Base-by-base conservation (phyloP, 2,797 vertebrate species). In the Ataeniobius toweri region DNA sequence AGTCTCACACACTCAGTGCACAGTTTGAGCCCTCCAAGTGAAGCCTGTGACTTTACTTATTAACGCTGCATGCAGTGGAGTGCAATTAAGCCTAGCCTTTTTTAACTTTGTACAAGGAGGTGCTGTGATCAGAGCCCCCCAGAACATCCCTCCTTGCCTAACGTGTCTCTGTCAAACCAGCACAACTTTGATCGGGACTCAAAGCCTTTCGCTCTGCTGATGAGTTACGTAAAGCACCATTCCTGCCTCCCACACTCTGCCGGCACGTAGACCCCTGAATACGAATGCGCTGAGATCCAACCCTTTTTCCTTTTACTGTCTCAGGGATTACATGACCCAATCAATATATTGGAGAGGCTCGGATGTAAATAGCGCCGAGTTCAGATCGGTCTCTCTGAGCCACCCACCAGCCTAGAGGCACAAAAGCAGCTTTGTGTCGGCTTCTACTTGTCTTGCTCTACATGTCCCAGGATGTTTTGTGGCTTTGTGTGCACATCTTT, bases 391-490 rank as follows among this genome's bases (percentile, higher is more conserved):
- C 79, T 80, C 84, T 81, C 80, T 83, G 3, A 86, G 86, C 91
- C 92, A 91, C 94, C 93, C 94, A 94, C 93, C 92, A 91, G 91
- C 86, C 86, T 41, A 78, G 73, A 65, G 61, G 86, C 83, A 94
- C 92, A 94, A 94, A 93, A 90, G 76, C 91, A n/a, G 85, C 91
- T 93, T 93, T 94, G 91, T 93, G 83, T 93, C 85, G 79, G 65
- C 80, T 85, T 90, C 92, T 88, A 92, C 91, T 93, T 93, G 92
- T 86, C 93, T 91, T 92, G 93, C 93, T 92, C 88, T 92, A 93
- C 93, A 93, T 92, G 93, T 92, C 92, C 91, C 89, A 73, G 81
- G 90, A 93, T 91, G 87, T 93, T 94, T 94, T 93, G 92, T 93
- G 87, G 85, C 91, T 92, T 94, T 94, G 90, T 94, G 91, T 82